Base-by-base conservation (phyloP, 2,113 vertebrate genomes). In the Pachypanchax playfairii region DNA sequence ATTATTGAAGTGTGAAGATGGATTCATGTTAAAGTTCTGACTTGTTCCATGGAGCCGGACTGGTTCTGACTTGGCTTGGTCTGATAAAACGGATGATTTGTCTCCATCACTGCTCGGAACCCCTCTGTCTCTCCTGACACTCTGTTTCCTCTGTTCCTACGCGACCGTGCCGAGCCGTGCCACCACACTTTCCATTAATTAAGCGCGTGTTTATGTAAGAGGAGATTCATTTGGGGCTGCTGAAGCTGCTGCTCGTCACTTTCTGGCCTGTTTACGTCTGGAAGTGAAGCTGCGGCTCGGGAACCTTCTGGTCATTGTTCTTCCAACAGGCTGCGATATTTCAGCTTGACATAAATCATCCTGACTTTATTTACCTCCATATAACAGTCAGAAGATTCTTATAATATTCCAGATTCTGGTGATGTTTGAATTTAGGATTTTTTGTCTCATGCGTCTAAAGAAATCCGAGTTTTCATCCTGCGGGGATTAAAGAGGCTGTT, bases 121-220 rank as follows among this genome's bases (percentile, higher is more conserved):
- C n/a, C 41, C 65, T 52, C 54, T 41, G 29, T 4, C 21, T 61
- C 80, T 50, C 73, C 54, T 8, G 81, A 84, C 70, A 66, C 47
- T 25, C 51, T 0, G 25, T 64, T 18, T 50, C 71, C 39, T 72
- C 43, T 67, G 77, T 83, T 83, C 57, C 77, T 73, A 75, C 61
- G 84, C 81, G 47, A 86, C 77, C 54, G 56, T 26, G 47, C 53
- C 61, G 50, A 21, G 50, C 64, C 42, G 59, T 14, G 28, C 70
- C 59, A 28, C 47, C 38, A 4, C 58, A 46, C 60, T 85, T 80
- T 78, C 75, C 81, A 35, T 70, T 82, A 69, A 79, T 82, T 74
- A 77, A 42, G 8, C 42, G 7, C 9, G 48, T 58, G 77, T 67
- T 75, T 66, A 13, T 59, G 65, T 46, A 20, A 56, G 39, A 39